A percentile compares a stretch with the other conserved stretches of the same genome.
Evolutionary conservation across 2,888 invertebrate genomes (phyloP).

Genomic region (Drosophila greeni): DNA sequence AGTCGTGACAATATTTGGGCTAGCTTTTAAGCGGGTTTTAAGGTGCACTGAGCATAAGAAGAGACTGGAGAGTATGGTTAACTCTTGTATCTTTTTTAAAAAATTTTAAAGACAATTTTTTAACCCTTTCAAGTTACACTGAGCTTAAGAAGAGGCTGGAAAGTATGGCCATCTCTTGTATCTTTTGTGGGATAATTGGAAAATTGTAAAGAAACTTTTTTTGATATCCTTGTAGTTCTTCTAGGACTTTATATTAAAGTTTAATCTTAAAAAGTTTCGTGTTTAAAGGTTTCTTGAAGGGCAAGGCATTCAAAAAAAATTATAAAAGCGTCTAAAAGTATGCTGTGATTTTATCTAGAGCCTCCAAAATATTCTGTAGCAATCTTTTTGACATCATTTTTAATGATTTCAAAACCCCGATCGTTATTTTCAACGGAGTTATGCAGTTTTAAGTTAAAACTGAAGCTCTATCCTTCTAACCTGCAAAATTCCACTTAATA

Average conservation of each 20-base stretch:
- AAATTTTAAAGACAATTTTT: not conserved
- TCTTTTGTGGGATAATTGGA: not conserved
- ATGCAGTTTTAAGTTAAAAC: not conserved
- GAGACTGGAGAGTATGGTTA: not conserved
- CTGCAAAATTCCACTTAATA: not conserved
- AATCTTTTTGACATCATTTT: not conserved
- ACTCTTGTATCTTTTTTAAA: not conserved
- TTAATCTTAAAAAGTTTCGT: too few species aligned
- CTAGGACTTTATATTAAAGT: not conserved
- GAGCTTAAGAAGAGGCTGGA: not conserved
- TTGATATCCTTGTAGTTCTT: not conserved
- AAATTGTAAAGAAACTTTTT: not conserved
- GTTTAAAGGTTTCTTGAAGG: too few species aligned
- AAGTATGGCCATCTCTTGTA: not conserved
- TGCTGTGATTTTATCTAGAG: too few species aligned
- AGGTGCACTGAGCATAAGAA: not conserved
- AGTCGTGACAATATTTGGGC: slow-evolving; percentile 1
- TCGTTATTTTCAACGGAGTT: not conserved
- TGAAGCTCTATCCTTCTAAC: not conserved
- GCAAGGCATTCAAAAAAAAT: too few species aligned
- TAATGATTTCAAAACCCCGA: not conserved
- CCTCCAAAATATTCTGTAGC: not conserved
- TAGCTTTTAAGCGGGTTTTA: not conserved
- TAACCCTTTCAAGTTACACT: not conserved
- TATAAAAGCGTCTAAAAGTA: not conserved